Conservation (phyloP, 1,140 invertebrate species). For the Ostrea edulis region DNA sequence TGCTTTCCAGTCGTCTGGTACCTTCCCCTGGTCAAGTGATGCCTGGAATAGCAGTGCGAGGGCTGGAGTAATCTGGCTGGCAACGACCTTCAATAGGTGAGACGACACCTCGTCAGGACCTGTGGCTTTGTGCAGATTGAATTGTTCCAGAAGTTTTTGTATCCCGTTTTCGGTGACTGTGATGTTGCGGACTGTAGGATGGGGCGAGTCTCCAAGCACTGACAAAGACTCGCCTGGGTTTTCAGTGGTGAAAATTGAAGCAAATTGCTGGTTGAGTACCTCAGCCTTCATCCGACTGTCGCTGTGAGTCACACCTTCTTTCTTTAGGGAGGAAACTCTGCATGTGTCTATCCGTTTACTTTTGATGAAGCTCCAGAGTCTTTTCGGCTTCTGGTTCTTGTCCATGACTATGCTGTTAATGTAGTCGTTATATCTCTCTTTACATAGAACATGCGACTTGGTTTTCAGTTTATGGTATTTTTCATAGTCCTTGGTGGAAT, state of each 20-base stretch:
- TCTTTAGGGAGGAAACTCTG: not conserved
- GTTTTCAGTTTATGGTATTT: not conserved
- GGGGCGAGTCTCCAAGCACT: not conserved
- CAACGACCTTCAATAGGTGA: not conserved
- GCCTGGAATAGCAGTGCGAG: slow-evolving; percentile 30
- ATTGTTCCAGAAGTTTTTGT: slow-evolving; percentile 19
- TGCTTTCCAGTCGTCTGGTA: not conserved
- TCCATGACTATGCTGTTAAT: not conserved
- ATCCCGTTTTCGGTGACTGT: slow-evolving; percentile 10
- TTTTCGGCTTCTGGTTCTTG: not conserved
- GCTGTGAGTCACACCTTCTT: not conserved
- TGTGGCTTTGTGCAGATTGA: too few relatives aligned
- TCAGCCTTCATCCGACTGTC: not conserved
- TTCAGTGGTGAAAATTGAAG: too few relatives aligned
- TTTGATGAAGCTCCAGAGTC: slow-evolving; percentile 8
- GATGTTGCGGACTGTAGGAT: slow-evolving; percentile 37
- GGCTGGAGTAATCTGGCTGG: not conserved
- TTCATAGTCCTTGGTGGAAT: not conserved
- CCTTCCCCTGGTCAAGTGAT: not conserved
- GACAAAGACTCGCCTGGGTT: too few relatives aligned
- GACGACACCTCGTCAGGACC: too few relatives aligned
- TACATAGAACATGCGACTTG: not conserved
- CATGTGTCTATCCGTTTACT: not conserved
- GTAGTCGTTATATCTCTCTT: not conserved
- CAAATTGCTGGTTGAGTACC: too few relatives aligned